Base-by-base conservation (phyloP, 1,140 invertebrate species). In the Brachionus rotundiformis region DNA sequence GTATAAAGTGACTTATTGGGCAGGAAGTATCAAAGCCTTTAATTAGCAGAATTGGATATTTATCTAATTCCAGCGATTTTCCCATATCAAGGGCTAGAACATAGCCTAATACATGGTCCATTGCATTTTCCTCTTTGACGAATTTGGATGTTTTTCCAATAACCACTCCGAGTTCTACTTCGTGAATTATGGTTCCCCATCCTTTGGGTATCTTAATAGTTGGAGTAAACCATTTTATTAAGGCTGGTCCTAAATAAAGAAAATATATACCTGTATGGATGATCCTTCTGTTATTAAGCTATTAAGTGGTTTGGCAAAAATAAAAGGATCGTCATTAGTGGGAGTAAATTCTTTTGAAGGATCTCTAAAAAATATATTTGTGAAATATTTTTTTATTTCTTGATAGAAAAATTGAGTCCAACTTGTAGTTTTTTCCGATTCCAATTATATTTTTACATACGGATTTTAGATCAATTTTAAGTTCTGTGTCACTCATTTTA, bases 11-110 rank as follows among this genome's bases (percentile, higher is more conserved):
- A 80, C 92, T 92, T 0, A 94, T 91, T 16, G 93, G 93, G 84
- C 92, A 93, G 0, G 92, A 90, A 0, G 92, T 93, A 85, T 94
- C 93, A 85, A 94, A 95, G 1, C 92, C 92, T 89, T 94, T 94
- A 3, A 92, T 92, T 23, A 94, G 83, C 3, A 90, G 89, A 93
- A 93, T 95, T 0, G 92, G 92, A 41, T 90, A 88, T 2, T 92
- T 92, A 82, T 90, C 90, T 61, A 90, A 89, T 84, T 92, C 91
- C 4, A 91, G 90, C 83, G 89, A 88, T 82, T 89, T 86, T 4
- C 93, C 93, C 89, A 94, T 91, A 85, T 94, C 93, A 13, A 94
- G 86, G 3, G 92, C 92, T 2, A 93, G 86, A 61, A 91, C 91
- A 86, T 94, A 94, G 10, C 93, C 93, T 27, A 90, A 92, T 29